Conservation (phyloP, 2,113 vertebrate genomes). For the Saguinus imperator region DNA sequence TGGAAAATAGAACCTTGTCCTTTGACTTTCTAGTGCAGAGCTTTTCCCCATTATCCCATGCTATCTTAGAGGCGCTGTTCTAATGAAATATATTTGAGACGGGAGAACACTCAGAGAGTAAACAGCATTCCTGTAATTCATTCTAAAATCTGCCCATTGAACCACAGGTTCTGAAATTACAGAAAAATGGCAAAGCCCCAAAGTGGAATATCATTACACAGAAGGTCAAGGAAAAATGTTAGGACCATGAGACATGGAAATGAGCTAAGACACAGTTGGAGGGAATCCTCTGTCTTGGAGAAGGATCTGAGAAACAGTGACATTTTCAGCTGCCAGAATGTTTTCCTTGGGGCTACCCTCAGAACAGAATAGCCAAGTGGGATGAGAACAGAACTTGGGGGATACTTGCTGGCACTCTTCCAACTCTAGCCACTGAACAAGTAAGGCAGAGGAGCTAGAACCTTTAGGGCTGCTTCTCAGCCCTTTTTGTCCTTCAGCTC, state of each 20-base stretch:
- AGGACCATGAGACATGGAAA: neutral
- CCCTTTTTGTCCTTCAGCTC: neutral
- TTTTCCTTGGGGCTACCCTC: slow-evolving; percentile 26
- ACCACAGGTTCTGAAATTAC: slow-evolving; percentile 34
- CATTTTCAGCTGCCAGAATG: slow-evolving; percentile 42
- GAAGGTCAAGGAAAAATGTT: slow-evolving; percentile 38
- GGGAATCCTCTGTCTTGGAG: slow-evolving; percentile 47
- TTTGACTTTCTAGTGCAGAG: slow-evolving; percentile 53
- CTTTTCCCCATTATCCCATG: neutral
- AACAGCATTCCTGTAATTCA: neutral
- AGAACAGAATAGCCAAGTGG: neutral
- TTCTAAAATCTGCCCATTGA: neutral
- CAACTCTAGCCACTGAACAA: neutral
- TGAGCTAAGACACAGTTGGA: slow-evolving; percentile 47
- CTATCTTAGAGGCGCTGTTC: neutral
- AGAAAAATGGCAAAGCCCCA: neutral
- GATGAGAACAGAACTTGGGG: neutral
- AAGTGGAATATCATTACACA: neutral
- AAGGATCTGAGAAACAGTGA: slow-evolving; percentile 60
- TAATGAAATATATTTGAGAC: slow-evolving; percentile 9
- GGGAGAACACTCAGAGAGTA: neutral
- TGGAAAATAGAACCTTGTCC: slow-evolving; percentile 34
- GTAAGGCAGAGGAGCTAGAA: neutral
- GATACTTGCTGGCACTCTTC: neutral
- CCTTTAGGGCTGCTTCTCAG: neutral